Percentiles rank a stretch among this genome's conserved stretches.
These are phyloP conservation scores for Labia minor DNA, from an alignment of 2,888 invertebrate species.

Conservation along the genomic window DNA sequence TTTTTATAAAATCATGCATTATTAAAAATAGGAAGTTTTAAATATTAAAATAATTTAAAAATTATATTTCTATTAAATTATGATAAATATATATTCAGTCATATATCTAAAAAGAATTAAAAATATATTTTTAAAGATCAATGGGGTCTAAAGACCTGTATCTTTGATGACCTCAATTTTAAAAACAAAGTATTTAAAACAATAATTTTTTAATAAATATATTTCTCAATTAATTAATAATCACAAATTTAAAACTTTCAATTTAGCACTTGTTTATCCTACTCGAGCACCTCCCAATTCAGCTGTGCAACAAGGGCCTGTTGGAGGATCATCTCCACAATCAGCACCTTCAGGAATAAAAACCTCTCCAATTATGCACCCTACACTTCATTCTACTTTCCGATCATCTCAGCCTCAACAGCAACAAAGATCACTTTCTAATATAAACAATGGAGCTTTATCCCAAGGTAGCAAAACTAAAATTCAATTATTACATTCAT, in stretches of 20 bases:
- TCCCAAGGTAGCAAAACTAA: neutral
- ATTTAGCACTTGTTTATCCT: neutral
- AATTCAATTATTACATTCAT: too few species aligned
- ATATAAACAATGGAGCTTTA: neutral
- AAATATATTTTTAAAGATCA: too few species aligned
- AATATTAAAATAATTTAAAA: too few species aligned
- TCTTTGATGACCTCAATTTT: too few species aligned
- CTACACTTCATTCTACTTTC: neutral
- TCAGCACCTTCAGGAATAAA: neutral
- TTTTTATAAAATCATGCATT: too few species aligned
- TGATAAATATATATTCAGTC: too few species aligned
- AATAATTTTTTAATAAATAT: too few species aligned
- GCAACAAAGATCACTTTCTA: neutral
- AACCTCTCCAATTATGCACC: neutral
- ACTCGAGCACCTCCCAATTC: neutral
- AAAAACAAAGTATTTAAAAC: too few species aligned
- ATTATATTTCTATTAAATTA: too few species aligned
- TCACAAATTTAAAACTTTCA: neutral
- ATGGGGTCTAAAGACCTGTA: too few species aligned
- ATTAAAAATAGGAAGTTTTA: too few species aligned
- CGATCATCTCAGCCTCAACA: neutral
- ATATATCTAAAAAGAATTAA: too few species aligned
- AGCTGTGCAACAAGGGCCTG: neutral
- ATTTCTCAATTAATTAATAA: neutral
- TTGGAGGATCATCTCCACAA: neutral